phyloP scores from a whole-genome alignment of 2,113 vertebrate genomes.

The Silurus meridionalis region DNA sequence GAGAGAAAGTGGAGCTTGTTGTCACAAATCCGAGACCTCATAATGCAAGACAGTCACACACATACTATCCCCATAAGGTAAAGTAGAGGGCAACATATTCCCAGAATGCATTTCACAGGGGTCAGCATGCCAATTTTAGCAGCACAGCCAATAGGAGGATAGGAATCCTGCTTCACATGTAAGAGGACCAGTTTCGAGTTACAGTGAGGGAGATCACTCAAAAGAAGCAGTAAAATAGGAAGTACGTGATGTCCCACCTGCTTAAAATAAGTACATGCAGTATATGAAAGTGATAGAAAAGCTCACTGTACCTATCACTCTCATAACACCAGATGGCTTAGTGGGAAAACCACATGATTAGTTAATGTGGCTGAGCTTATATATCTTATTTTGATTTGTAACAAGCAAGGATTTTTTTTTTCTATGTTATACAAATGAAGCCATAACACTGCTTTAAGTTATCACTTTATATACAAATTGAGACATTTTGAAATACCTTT shows the following conservation, averaged over 20 bases:
- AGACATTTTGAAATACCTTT: not conserved
- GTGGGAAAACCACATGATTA: not conserved
- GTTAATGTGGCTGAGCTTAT: not conserved
- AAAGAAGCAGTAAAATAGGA: constrained; percentile 14
- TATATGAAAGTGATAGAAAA: constrained; percentile 17
- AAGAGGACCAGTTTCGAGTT: constrained; percentile 51
- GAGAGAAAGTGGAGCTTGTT: constrained; percentile 40
- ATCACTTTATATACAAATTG: not conserved
- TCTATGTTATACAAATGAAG: not conserved
- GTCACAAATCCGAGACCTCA: constrained; percentile 41
- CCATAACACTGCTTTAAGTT: not conserved
- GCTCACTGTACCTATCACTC: constrained; percentile 5
- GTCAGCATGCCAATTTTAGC: constrained; percentile 75
- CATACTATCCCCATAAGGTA: constrained; percentile 66
- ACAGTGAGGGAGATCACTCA: not conserved
- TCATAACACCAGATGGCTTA: not conserved
- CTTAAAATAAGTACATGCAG: constrained; percentile 14
- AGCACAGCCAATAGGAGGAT: constrained; percentile 59
- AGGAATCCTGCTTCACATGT: constrained; percentile 61
- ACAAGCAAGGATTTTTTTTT: not conserved
- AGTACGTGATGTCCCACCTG: constrained; percentile 38
- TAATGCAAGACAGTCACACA: constrained; percentile 28
- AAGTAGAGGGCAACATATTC: constrained; percentile 68
- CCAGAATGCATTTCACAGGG: constrained; percentile 76
- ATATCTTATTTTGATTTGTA: not conserved